Evolutionary conservation across 2,797 vertebrate species (phyloP).

Genomic region (Sylvia borin): DNA sequence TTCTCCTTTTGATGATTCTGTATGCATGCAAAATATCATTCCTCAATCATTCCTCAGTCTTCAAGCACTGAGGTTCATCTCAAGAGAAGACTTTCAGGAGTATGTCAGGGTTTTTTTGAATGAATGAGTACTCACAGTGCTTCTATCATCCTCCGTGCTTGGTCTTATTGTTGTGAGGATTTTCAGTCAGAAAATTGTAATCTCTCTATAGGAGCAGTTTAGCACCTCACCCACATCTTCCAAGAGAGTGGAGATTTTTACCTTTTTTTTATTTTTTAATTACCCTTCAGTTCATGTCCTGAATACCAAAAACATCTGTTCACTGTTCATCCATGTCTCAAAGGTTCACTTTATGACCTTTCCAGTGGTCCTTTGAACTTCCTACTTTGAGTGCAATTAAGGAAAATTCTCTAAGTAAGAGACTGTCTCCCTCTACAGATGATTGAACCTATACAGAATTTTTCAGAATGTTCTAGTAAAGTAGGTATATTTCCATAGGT

Average conservation of each 20-base stretch:
- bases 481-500: not conserved
- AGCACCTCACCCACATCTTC: not conserved
- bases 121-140: not conserved
- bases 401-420: not conserved
- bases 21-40: not conserved
- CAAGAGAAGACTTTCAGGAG: not conserved
- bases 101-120: not conserved
- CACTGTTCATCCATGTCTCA: not conserved
- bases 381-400: not conserved
- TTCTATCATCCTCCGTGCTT: not conserved
- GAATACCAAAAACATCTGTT: not conserved
- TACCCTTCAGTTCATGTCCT: not conserved
- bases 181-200: not conserved
- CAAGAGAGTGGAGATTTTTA: fast-evolving
- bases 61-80: not conserved
- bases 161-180: not conserved
- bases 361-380: not conserved
- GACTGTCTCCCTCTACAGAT: not conserved
- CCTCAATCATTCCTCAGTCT: not conserved
- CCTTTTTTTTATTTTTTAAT: not conserved
- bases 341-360: not conserved
- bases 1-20: not conserved
- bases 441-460: not conserved
- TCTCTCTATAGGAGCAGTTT: not conserved
- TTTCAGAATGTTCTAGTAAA: not conserved